Percentiles rank a stretch among this genome's conserved stretches.
Conservation (phyloP, 2,113 vertebrate genomes). For the Onychostoma macrolepis region DNA sequence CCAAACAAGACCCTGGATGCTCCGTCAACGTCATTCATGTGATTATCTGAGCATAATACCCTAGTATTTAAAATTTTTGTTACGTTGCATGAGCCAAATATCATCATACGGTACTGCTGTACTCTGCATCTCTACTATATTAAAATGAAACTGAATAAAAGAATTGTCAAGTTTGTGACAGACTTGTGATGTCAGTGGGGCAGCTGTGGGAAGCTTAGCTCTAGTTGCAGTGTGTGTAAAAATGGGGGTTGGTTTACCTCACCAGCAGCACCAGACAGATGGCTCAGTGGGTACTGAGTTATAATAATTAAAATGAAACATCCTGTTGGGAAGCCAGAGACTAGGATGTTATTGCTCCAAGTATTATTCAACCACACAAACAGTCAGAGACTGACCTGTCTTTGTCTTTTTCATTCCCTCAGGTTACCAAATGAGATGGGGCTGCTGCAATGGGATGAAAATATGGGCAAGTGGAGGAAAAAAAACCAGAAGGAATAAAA, state of each 20-base stretch:
- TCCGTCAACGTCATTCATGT: not conserved
- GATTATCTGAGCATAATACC: constrained; percentile 6
- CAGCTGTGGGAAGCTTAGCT: not conserved
- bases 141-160: not conserved
- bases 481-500: constrained; percentile 5
- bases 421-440: constrained; percentile 66
- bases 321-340: constrained; percentile 62
- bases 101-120: not conserved
- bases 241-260: not conserved
- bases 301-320: constrained; percentile 73
- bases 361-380: constrained; percentile 7
- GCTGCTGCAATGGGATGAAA: constrained; percentile 15
- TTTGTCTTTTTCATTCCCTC: constrained; percentile 33
- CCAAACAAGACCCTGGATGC: not conserved
- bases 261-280: constrained; percentile 69
- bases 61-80: not conserved
- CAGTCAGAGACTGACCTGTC: not conserved
- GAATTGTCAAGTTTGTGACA: not conserved
- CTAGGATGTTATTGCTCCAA: constrained; percentile 50
- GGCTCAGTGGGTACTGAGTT: constrained; percentile 63
- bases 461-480: not conserved
- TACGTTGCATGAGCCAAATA: not conserved
- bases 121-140: not conserved
- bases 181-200: not conserved
- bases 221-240: not conserved